These are phyloP conservation scores for Oscheius sp. DNA, from an alignment of 2,888 invertebrate species.

Conservation along the genomic window DNA sequence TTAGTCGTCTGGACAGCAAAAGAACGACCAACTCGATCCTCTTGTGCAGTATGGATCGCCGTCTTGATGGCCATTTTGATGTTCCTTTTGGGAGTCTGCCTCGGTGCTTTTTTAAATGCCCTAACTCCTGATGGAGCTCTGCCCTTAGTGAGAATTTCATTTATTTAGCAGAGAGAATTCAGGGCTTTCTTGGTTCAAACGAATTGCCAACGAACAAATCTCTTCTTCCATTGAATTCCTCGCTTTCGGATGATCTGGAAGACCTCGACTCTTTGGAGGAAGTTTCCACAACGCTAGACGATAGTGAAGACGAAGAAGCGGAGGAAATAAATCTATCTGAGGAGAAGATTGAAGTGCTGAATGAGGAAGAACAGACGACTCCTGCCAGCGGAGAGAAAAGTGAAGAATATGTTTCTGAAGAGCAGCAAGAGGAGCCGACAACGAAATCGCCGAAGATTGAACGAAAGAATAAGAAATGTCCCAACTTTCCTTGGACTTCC, in stretches of 20 bases:
- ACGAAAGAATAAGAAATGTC: slow-evolving; percentile 16
- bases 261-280: neutral
- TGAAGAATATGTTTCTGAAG: neutral
- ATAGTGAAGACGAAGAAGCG: slow-evolving; percentile 11
- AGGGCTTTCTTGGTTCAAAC: slow-evolving; percentile 2
- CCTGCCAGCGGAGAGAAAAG: neutral
- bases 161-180: neutral
- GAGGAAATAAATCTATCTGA: no score
- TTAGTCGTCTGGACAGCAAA: slow-evolving; percentile 17
- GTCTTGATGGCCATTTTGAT: slow-evolving; percentile 33
- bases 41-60: slow-evolving; percentile 13
- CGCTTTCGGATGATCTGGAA: neutral
- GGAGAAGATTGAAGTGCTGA: no score
- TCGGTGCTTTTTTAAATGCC: slow-evolving; percentile 49
- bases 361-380: neutral
- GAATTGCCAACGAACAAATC: neutral
- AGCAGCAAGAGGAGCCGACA: neutral
- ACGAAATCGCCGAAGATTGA: slow-evolving; percentile 21
- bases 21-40: neutral
- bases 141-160: slow-evolving; percentile 20
- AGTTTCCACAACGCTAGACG: neutral
- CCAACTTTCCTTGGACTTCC: slow-evolving; percentile 69
- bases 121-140: slow-evolving; percentile 35
- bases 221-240: neutral
- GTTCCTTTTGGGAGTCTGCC: slow-evolving; percentile 45